Conservation (phyloP, 2,113 vertebrate genomes). For the Nothoprocta pentlandii region DNA sequence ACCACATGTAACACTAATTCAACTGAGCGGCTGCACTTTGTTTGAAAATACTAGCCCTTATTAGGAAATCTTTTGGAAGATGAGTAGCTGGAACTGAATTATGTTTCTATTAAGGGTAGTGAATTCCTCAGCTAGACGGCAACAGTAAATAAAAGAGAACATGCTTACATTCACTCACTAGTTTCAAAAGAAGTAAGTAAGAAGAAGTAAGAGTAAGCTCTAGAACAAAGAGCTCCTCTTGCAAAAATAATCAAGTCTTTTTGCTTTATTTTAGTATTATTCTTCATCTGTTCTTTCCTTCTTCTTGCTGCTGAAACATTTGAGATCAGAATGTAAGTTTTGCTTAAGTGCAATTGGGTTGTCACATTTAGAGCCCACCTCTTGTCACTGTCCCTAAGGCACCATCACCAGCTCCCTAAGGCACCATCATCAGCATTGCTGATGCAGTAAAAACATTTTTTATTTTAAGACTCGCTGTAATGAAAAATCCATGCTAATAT, state of each 20-base stretch:
- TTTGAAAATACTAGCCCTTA: conserved; percentile 79
- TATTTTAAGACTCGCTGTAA: background rate
- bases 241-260: conserved; percentile 50
- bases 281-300: background rate
- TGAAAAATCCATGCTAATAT: background rate
- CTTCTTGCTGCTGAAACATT: background rate
- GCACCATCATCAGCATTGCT: background rate
- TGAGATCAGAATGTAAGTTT: background rate
- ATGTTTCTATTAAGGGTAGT: conserved; percentile 75
- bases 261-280: background rate
- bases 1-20: conserved; percentile 19
- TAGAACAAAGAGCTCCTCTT: conserved; percentile 57
- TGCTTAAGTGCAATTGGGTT: background rate
- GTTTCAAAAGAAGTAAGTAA: conserved; percentile 61
- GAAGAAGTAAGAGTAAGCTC: background rate
- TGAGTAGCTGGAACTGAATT: conserved; percentile 65
- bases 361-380: background rate
- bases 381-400: background rate
- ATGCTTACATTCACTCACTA: conserved; percentile 73
- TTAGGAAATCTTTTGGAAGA: conserved; percentile 80
- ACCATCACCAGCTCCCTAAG: background rate
- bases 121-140: conserved; percentile 72
- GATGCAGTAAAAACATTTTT: background rate
- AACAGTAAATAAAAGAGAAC: conserved; percentile 75
- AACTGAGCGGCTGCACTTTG: conserved; percentile 42